A percentile compares a stretch with the other conserved stretches of the same genome.
phyloP scores from a whole-genome alignment of 2,797 vertebrate species.

The Nannoperca australis region DNA sequence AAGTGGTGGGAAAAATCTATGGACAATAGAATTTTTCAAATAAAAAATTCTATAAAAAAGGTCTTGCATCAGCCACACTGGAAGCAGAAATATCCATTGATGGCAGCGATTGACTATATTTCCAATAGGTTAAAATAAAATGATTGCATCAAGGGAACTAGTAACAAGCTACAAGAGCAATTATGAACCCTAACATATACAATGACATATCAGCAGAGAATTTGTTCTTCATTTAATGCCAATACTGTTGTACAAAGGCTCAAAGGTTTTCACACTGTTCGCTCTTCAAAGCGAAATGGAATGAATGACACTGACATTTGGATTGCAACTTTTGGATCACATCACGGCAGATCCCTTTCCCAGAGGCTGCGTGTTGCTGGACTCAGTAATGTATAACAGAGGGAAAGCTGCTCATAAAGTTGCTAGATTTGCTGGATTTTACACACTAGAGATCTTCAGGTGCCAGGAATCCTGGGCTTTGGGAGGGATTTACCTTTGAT shows the following conservation, averaged over 20 bases:
- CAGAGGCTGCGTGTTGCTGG: conserved; percentile 46
- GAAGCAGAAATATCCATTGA: neutral
- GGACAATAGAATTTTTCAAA: conserved; percentile 4
- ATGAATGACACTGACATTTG: conserved; percentile 38
- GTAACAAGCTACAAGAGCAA: neutral
- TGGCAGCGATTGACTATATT: neutral
- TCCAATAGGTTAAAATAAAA: neutral
- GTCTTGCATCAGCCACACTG: neutral
- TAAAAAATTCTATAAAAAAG: conserved; percentile 16
- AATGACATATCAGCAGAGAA: neutral
- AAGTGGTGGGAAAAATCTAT: neutral
- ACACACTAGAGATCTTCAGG: conserved; percentile 63
- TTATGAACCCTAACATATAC: neutral
- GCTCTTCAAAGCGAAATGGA: too few species aligned
- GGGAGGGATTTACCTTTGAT: conserved; percentile 62
- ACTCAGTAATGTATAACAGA: conserved; percentile 60
- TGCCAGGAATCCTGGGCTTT: conserved; percentile 62
- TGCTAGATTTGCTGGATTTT: conserved; percentile 71
- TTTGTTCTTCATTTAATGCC: neutral
- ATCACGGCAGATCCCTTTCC: conserved; percentile 32
- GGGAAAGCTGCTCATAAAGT: conserved; percentile 58
- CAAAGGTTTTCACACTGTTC: too few species aligned
- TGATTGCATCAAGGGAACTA: neutral
- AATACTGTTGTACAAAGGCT: neutral
- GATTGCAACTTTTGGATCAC: conserved; percentile 25